Conservation (phyloP, 1,140 invertebrate species). For the Frieseomelitta varia region DNA sequence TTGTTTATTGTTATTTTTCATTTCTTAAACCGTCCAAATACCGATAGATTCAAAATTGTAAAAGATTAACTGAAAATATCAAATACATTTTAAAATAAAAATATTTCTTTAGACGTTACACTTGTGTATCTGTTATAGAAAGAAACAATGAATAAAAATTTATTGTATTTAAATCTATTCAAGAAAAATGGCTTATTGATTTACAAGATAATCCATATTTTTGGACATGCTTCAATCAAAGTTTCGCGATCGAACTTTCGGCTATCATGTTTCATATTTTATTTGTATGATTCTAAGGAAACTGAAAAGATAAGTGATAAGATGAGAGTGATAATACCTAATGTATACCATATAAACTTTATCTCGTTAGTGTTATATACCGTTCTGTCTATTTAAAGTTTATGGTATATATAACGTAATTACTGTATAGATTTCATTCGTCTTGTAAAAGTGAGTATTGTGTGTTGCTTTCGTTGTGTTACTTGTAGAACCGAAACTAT, state of each 20-base stretch:
- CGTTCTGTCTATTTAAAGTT: constrained; percentile 68
- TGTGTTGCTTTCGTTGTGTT: constrained; percentile 49
- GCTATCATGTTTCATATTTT: constrained; percentile 8
- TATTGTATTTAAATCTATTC: not conserved
- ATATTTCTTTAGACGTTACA: not conserved
- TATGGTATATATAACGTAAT: constrained; percentile 48
- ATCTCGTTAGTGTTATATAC: constrained; percentile 54
- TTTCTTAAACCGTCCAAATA: constrained; percentile 24
- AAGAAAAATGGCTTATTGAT: not conserved
- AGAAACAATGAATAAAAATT: not conserved
- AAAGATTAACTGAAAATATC: not conserved
- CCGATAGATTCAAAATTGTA: constrained; percentile 21
- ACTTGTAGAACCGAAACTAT: constrained; percentile 29
- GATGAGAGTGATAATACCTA: constrained; percentile 43
- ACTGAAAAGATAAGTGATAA: constrained; percentile 47
- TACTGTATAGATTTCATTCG: constrained; percentile 38
- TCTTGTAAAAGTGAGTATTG: constrained; percentile 28
- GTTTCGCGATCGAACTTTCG: constrained; percentile 57
- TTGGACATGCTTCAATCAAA: constrained; percentile 30
- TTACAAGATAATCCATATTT: not conserved
- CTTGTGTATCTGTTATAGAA: not conserved
- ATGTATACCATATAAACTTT: constrained; percentile 42
- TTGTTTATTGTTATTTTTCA: constrained; percentile 26
- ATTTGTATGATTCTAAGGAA: not conserved
- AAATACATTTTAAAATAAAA: not conserved